These are phyloP conservation scores for Omphaloscelis lunosa DNA, from an alignment of 2,888 invertebrate species.

Conservation along the genomic window DNA sequence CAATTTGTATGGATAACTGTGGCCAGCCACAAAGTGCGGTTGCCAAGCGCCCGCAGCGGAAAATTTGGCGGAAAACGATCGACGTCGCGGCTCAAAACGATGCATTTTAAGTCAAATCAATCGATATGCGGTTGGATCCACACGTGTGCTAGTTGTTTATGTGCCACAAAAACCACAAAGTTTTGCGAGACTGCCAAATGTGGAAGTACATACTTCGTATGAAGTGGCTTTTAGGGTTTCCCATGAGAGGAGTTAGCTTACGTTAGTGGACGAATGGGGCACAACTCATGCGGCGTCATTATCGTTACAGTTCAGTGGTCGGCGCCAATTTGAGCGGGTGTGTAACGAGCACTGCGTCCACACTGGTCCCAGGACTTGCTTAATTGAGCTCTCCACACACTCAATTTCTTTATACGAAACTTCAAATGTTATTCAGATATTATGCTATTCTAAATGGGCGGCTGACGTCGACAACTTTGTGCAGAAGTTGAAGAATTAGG, in stretches of 20 bases:
- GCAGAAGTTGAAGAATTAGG: neutral
- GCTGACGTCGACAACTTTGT: conserved; percentile 5
- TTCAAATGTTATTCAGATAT: conserved; percentile 64
- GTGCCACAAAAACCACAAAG: conserved; percentile 87
- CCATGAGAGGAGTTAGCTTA: conserved; percentile 86
- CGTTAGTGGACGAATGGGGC: conserved; percentile 83
- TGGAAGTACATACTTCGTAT: conserved; percentile 78
- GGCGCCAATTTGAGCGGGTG: conserved; percentile 84
- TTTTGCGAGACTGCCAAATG: conserved; percentile 88
- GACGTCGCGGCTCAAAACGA: conserved; percentile 85
- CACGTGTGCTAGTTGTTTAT: conserved; percentile 89
- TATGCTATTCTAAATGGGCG: conserved; percentile 30
- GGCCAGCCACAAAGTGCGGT: conserved; percentile 81
- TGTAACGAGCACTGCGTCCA: conserved; percentile 82
- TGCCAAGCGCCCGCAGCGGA: conserved; percentile 86
- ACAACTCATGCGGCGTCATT: conserved; percentile 84
- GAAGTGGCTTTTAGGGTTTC: conserved; percentile 86
- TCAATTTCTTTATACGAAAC: conserved; percentile 79
- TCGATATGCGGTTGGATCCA: conserved; percentile 86
- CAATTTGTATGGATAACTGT: conserved; percentile 79
- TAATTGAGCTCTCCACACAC: conserved; percentile 80
- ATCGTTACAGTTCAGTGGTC: conserved; percentile 86
- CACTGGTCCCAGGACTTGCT: conserved; percentile 81
- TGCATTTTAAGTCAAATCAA: conserved; percentile 89
- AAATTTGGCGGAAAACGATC: conserved; percentile 87